These are phyloP conservation scores for Chaetophractus vellerosus DNA, from an alignment of 2,797 vertebrate genomes.

Conservation along the genomic window DNA sequence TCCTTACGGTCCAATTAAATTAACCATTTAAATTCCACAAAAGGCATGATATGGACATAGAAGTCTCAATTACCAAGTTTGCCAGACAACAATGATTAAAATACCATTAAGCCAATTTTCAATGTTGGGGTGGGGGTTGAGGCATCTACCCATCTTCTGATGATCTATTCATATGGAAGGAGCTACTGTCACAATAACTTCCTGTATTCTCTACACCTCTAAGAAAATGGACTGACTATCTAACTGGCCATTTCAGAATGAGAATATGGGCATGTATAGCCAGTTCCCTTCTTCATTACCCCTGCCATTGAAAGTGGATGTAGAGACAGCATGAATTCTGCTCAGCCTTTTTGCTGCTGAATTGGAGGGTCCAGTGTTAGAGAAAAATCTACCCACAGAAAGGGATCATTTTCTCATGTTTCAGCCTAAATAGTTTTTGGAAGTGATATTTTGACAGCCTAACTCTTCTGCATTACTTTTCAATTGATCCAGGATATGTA, in stretches of 20 bases:
- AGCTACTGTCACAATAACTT: background rate
- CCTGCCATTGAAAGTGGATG: background rate
- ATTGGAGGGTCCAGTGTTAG: background rate
- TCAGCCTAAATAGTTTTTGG: background rate
- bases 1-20: background rate
- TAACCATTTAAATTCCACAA: background rate
- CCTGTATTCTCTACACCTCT: background rate
- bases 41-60: background rate
- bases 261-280: background rate
- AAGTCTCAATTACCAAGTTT: background rate
- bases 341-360: background rate
- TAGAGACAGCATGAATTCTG: background rate
- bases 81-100: background rate
- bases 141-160: background rate
- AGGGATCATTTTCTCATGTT: background rate
- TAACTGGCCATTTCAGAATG: background rate
- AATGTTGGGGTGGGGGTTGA: background rate
- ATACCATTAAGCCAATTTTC: background rate
- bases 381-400: background rate
- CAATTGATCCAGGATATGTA: background rate
- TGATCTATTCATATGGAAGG: background rate
- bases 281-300: too few species aligned
- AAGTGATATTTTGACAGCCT: background rate
- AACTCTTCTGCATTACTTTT: background rate
- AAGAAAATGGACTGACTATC: background rate